Conservation (phyloP, 2,888 invertebrate species). For the Parnassius glacialis region DNA sequence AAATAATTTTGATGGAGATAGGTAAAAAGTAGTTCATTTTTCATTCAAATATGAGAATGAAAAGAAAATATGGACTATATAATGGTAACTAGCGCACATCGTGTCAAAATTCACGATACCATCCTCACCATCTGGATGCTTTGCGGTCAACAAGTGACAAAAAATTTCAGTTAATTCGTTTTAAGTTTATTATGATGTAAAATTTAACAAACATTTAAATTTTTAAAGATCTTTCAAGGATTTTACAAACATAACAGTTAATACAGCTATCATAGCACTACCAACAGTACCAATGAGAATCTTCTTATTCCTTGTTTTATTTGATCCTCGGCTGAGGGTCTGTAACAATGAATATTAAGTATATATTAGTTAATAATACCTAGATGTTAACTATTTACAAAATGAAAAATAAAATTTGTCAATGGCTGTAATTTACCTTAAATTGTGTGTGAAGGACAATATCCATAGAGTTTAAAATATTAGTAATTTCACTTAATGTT, state of each 20-base stretch:
- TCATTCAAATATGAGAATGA: no score
- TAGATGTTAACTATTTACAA: neutral
- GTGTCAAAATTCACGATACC: no score
- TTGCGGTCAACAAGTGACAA: no score
- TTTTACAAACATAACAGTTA: constrained; percentile 57
- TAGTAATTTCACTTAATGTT: constrained; percentile 61
- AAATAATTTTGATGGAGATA: no score
- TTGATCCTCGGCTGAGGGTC: constrained; percentile 41
- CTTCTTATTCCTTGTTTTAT: constrained; percentile 53
- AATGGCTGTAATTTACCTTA: constrained; percentile 47
- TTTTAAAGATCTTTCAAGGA: constrained; percentile 51
- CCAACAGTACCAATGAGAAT: constrained; percentile 64
- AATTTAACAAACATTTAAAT: neutral
- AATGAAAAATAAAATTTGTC: neutral
- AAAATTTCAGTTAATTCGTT: no score
- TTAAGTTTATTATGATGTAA: no score
- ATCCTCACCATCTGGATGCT: no score
- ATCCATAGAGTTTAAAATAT: constrained; percentile 67
- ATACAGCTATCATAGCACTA: constrained; percentile 52
- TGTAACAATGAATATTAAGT: constrained; percentile 28
- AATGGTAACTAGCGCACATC: no score
- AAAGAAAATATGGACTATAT: no score
- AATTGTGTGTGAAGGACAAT: constrained; percentile 57
- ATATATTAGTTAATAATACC: neutral
- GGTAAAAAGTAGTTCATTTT: no score